A percentile compares a stretch with the other conserved stretches of the same genome.
phyloP scores from a whole-genome alignment of 1,140 invertebrate species.

The Anoplophora glabripennis region DNA sequence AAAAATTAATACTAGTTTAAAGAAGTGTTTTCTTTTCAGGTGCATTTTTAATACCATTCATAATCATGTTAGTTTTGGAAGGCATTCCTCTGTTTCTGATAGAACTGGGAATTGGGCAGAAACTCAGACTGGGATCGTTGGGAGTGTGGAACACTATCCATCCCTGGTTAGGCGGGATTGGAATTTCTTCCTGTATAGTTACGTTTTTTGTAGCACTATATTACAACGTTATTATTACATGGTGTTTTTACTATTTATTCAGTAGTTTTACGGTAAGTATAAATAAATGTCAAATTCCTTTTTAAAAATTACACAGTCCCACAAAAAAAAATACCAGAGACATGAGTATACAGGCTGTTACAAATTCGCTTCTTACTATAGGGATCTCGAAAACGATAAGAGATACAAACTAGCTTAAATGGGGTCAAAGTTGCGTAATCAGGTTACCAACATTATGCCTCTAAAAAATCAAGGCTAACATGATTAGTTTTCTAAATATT shows the following conservation, averaged over 20 bases:
- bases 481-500: too few species aligned
- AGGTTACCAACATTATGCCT: too few species aligned
- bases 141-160: constrained; percentile 94
- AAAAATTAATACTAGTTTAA: too few species aligned
- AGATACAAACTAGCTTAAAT: too few species aligned
- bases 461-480: too few species aligned
- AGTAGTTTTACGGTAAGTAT: constrained; percentile 78
- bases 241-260: constrained; percentile 95
- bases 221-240: constrained; percentile 98
- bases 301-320: too few species aligned
- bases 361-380: too few species aligned
- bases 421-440: too few species aligned
- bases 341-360: too few species aligned
- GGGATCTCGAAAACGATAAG: too few species aligned
- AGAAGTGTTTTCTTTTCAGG: constrained; percentile 59
- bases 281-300: not conserved
- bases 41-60: constrained; percentile 95
- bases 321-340: too few species aligned
- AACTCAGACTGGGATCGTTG: constrained; percentile 82
- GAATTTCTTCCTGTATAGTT: constrained; percentile 87
- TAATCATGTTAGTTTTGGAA: constrained; percentile 89
- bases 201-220: constrained; percentile 91
- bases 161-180: constrained; percentile 87
- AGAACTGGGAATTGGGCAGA: constrained; percentile 90
- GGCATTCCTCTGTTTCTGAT: constrained; percentile 92